Conservation (phyloP, 2,888 invertebrate genomes). For the Metellina segmentata region DNA sequence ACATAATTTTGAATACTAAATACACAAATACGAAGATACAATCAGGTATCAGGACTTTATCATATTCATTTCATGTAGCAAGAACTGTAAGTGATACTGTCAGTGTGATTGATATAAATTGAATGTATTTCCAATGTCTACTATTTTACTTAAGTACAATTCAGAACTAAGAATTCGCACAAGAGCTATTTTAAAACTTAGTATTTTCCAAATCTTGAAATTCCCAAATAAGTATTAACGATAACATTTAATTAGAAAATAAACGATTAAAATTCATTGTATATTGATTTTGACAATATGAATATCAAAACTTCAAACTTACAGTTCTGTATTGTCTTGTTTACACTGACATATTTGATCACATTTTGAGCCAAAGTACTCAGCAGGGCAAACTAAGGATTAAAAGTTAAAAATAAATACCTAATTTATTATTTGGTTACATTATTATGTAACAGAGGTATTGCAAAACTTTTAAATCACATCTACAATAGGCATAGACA, state of each 20-base stretch:
- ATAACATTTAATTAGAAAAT: not conserved
- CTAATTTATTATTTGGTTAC: not conserved
- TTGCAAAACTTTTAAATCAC: not conserved
- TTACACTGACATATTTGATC: conserved; percentile 79
- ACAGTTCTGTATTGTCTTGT: conserved; percentile 73
- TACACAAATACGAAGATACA: too few relatives aligned
- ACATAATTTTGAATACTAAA: too few relatives aligned
- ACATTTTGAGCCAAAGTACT: conserved; percentile 81
- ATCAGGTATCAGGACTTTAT: too few relatives aligned
- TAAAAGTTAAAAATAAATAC: not conserved
- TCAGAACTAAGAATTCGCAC: too few relatives aligned
- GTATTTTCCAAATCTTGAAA: too few relatives aligned
- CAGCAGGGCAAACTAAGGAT: conserved; percentile 79
- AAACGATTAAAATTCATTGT: not conserved
- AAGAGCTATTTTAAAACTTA: too few relatives aligned
- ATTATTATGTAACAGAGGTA: not conserved
- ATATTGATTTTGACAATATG: not conserved
- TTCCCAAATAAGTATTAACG: too few relatives aligned
- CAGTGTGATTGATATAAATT: too few relatives aligned
- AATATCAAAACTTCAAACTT: conserved; percentile 19
- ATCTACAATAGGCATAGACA: not conserved
- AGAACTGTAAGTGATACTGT: too few relatives aligned
- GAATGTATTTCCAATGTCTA: too few relatives aligned
- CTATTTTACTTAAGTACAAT: too few relatives aligned
- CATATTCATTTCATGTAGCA: too few relatives aligned